phyloP scores from a whole-genome alignment of 2,797 vertebrate species.

The Falco cherrug region DNA sequence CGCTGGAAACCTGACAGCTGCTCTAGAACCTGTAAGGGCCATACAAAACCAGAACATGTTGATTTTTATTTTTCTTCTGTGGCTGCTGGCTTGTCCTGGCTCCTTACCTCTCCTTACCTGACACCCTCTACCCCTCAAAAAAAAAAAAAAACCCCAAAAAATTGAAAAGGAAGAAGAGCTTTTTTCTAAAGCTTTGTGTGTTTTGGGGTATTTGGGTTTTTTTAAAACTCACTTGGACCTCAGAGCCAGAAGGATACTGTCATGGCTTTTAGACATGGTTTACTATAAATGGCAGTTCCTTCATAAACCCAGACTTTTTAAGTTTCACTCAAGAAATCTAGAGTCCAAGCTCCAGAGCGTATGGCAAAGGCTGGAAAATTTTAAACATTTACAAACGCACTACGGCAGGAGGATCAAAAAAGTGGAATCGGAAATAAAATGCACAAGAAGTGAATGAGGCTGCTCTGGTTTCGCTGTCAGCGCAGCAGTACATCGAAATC shows the following conservation, averaged over 20 bases:
- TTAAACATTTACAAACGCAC: background rate
- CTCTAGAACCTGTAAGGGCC: background rate
- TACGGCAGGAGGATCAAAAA: background rate
- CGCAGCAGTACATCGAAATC: background rate
- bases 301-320: background rate
- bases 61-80: constrained; percentile 18
- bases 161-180: background rate
- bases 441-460: background rate
- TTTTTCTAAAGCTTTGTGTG: background rate
- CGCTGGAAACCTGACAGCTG: background rate
- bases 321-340: background rate
- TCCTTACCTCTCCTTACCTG: background rate
- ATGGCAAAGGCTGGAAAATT: background rate
- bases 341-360: background rate
- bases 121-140: no score
- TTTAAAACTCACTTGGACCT: background rate
- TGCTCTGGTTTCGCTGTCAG: background rate
- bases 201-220: background rate
- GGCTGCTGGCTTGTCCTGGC: background rate
- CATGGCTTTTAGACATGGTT: background rate
- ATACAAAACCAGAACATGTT: background rate
- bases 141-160: background rate
- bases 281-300: background rate
- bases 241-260: background rate
- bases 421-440: background rate